phyloP scores from a whole-genome alignment of 2,888 invertebrate genomes.

The Brachyptera risi region DNA sequence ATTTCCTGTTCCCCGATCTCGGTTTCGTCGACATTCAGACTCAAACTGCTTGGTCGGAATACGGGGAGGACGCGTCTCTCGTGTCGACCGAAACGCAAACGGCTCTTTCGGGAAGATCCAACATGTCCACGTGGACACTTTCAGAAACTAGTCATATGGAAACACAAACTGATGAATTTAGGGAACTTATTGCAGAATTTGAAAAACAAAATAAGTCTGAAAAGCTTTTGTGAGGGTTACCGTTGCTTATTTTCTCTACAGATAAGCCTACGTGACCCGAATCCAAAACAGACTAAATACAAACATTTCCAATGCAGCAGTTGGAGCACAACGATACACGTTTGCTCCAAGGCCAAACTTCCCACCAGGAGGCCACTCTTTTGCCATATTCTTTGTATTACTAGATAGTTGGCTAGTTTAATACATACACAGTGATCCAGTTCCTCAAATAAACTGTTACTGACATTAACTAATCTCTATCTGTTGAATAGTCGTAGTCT shows the following conservation, averaged over 20 bases:
- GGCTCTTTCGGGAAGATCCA: constrained; percentile 16
- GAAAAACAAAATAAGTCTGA: constrained; percentile 27
- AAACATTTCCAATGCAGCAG: no score
- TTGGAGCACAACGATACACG: no score
- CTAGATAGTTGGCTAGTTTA: no score
- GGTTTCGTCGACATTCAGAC: constrained; percentile 60
- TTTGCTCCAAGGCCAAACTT: no score
- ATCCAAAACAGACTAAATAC: no score
- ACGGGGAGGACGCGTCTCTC: constrained; percentile 49
- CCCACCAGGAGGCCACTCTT: no score
- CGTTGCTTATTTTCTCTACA: constrained; percentile 5
- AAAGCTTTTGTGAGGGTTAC: constrained; percentile 26
- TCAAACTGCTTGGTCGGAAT: constrained; percentile 55
- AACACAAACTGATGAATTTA: constrained; percentile 30
- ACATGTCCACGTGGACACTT: not conserved
- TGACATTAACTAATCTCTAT: no score
- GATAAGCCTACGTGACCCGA: no score
- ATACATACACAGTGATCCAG: no score
- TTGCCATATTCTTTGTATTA: no score
- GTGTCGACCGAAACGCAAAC: constrained; percentile 60
- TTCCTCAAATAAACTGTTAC: no score
- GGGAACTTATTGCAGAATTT: constrained; percentile 28
- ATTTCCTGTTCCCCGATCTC: constrained; percentile 51
- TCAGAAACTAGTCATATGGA: constrained; percentile 32
- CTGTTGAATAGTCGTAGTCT: no score